phyloP scores from a whole-genome alignment of 2,888 invertebrate genomes.

The Celastrina argiolus region DNA sequence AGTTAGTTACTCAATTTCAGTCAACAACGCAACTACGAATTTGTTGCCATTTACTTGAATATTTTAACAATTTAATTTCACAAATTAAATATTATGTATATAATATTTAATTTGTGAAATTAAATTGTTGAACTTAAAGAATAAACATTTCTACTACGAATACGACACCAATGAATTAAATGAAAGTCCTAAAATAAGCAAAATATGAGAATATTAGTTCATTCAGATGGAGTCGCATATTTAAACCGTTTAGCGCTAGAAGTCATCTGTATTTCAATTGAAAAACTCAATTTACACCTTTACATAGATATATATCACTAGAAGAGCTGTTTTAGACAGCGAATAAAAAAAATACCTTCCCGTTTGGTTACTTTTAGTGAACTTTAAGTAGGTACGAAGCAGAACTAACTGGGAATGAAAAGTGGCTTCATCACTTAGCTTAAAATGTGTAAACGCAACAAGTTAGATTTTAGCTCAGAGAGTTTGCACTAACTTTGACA shows the following conservation, averaged over 20 bases:
- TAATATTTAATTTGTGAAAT: too few species aligned
- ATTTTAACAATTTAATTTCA: too few species aligned
- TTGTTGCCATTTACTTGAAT: too few species aligned
- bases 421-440: conserved; percentile 12
- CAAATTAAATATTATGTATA: too few species aligned
- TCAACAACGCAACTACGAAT: too few species aligned
- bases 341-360: not conserved
- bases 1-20: too few species aligned
- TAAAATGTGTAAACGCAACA: conserved; percentile 2
- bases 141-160: too few species aligned
- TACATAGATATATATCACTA: not conserved
- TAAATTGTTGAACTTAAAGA: too few species aligned
- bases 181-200: too few species aligned
- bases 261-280: not conserved
- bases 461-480: not conserved
- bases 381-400: not conserved
- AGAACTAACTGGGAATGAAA: not conserved
- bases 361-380: not conserved
- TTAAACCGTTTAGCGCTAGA: not conserved
- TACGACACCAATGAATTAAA: too few species aligned
- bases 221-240: too few species aligned
- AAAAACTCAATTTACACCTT: conserved; percentile 8
- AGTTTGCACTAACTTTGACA: conserved; percentile 8
- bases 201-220: too few species aligned
- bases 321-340: not conserved